Percentiles rank a stretch among this genome's conserved stretches.
Evolutionary conservation across 2,888 invertebrate species (phyloP).

Genomic region (Xylota sylvarum): DNA sequence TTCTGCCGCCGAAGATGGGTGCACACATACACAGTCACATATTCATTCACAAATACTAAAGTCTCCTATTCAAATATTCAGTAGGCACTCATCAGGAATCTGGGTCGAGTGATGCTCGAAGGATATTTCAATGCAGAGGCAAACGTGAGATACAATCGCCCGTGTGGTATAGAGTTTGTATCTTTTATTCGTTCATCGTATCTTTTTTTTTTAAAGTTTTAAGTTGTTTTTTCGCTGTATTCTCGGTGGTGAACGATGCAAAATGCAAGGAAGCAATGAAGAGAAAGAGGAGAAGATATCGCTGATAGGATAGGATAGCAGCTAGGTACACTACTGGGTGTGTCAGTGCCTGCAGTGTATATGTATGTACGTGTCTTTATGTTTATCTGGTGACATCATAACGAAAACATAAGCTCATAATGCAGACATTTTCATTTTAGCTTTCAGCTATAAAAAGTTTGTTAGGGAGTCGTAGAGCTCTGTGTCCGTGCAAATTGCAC

Average conservation of each 20-base stretch:
- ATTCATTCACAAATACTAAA: slow-evolving; percentile 38
- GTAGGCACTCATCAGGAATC: slow-evolving; percentile 66
- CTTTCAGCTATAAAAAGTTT: slow-evolving; percentile 67
- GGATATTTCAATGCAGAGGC: slow-evolving; percentile 76
- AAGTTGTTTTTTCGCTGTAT: slow-evolving; percentile 19
- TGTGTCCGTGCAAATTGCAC: slow-evolving; percentile 65
- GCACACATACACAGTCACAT: slow-evolving; percentile 21
- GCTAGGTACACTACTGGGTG: slow-evolving; percentile 44
- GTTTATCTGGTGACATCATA: slow-evolving; percentile 73
- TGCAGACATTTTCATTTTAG: slow-evolving; percentile 74
- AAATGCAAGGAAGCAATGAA: slow-evolving; percentile 54
- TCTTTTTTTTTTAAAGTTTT: slow-evolving; percentile 20
- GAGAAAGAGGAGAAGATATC: slow-evolving; percentile 24
- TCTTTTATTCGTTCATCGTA: slow-evolving; percentile 65
- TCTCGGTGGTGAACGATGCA: slow-evolving; percentile 20
- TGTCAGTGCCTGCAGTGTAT: slow-evolving; percentile 38
- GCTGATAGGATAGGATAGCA: slow-evolving; percentile 20
- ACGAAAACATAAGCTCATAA: slow-evolving; percentile 76
- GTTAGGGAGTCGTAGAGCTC: slow-evolving; percentile 25
- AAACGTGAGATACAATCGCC: slow-evolving; percentile 72
- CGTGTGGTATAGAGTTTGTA: slow-evolving; percentile 56
- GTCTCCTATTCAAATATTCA: slow-evolving; percentile 58
- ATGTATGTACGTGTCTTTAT: slow-evolving; percentile 26
- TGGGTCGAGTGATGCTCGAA: slow-evolving; percentile 77
- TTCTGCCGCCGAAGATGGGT: slow-evolving; percentile 54